Evolutionary conservation across 2,113 vertebrate species (phyloP).

Genomic region (Melanotaenia duboulayi): DNA sequence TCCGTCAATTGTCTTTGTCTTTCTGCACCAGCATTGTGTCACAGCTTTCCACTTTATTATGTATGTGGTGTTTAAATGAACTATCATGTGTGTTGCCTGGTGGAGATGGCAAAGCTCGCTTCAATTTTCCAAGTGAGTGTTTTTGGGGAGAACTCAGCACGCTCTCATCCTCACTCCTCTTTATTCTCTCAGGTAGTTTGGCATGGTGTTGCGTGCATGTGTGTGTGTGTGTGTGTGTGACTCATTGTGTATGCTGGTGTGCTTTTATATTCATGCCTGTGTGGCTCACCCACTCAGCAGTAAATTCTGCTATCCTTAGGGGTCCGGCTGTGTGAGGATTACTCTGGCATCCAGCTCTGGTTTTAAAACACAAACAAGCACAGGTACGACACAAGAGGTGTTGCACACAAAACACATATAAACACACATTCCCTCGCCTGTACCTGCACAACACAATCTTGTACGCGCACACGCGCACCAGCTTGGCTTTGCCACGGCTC

Average conservation of each 20-base stretch:
- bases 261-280: constrained; percentile 40
- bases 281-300: constrained; percentile 64
- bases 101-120: constrained; percentile 55
- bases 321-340: constrained; percentile 74
- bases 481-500: constrained; percentile 71
- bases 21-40: not conserved
- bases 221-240: constrained; percentile 32
- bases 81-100: constrained; percentile 43
- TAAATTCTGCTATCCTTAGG: constrained; percentile 73
- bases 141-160: constrained; percentile 53
- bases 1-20: constrained; percentile 37
- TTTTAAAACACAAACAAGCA: constrained; percentile 66
- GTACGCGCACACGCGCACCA: constrained; percentile 35
- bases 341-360: constrained; percentile 74
- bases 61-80: constrained; percentile 41
- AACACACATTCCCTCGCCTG: constrained; percentile 27
- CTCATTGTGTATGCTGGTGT: constrained; percentile 17
- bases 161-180: constrained; percentile 63
- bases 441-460: constrained; percentile 38
- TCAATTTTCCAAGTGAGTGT: constrained; percentile 69
- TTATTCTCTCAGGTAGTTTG: constrained; percentile 62
- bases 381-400: constrained; percentile 6
- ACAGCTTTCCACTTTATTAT: constrained; percentile 20
- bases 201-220: constrained; percentile 38
- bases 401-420: not conserved